Percentiles rank a stretch among this genome's conserved stretches.
These are phyloP conservation scores for Trileptium ribeirensis DNA, from an alignment of 2,888 invertebrate genomes.

Conservation along the genomic window DNA sequence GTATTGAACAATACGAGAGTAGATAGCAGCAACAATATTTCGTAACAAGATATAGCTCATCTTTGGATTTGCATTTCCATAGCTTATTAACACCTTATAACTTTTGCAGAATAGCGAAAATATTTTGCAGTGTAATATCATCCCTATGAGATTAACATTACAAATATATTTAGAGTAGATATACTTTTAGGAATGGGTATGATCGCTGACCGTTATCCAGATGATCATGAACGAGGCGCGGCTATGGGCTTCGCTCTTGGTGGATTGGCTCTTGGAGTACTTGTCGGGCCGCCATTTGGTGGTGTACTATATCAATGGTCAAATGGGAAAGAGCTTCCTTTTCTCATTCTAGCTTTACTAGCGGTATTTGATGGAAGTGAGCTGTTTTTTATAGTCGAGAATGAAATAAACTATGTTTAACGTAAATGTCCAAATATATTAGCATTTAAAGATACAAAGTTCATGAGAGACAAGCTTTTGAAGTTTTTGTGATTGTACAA, in stretches of 20 bases:
- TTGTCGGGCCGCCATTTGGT: slow-evolving; percentile 97
- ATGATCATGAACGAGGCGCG: slow-evolving; percentile 93
- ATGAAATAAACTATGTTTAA: too few relatives aligned
- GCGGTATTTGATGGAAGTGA: slow-evolving; percentile 91
- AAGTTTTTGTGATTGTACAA: too few relatives aligned
- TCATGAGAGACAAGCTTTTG: too few relatives aligned
- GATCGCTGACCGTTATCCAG: slow-evolving; percentile 92
- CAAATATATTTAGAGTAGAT: not conserved
- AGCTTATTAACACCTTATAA: not conserved
- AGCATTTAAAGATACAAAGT: too few relatives aligned
- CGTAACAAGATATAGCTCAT: too few relatives aligned
- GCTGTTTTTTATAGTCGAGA: too few relatives aligned
- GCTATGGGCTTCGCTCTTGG: slow-evolving; percentile 98
- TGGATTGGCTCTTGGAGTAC: slow-evolving; percentile 87
- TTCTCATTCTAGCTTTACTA: slow-evolving; percentile 82
- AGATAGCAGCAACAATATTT: too few relatives aligned
- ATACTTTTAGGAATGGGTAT: slow-evolving; percentile 79
- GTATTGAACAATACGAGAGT: too few relatives aligned
- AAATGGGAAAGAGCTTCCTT: slow-evolving; percentile 94
- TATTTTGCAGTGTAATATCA: not conserved
- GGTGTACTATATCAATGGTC: slow-evolving; percentile 93
- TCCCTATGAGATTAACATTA: not conserved
- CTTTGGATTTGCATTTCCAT: not conserved
- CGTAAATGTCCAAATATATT: too few relatives aligned
- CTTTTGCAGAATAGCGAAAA: not conserved